Conservation (phyloP, 2,888 invertebrate species). For the Spodoptera littoralis region DNA sequence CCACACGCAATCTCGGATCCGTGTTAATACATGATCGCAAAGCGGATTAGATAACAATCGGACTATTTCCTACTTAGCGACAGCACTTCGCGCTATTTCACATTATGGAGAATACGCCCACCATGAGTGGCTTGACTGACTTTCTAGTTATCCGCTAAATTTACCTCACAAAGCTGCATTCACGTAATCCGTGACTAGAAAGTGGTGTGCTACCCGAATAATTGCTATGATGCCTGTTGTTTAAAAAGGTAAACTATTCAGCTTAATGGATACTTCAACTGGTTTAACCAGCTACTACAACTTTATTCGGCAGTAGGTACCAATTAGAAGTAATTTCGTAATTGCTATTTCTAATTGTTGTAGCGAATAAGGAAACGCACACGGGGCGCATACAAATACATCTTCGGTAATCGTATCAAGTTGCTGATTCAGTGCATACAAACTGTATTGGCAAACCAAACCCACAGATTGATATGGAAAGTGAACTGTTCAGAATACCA, state of each 20-base stretch:
- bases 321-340: conserved; percentile 32
- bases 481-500: conserved; percentile 36
- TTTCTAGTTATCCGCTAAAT: conserved; percentile 75
- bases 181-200: conserved; percentile 80
- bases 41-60: conserved; percentile 72
- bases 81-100: conserved; percentile 72
- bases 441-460: conserved; percentile 35
- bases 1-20: conserved; percentile 61
- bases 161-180: conserved; percentile 71
- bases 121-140: conserved; percentile 62
- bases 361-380: conserved; percentile 29
- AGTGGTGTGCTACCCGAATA: conserved; percentile 72
- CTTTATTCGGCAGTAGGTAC: conserved; percentile 18
- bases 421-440: conserved; percentile 38
- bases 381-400: conserved; percentile 20
- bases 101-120: conserved; percentile 66
- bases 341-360: conserved; percentile 30
- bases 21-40: conserved; percentile 68
- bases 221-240: conserved; percentile 65
- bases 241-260: conserved; percentile 53
- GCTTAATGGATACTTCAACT: conserved; percentile 50
- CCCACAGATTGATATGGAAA: conserved; percentile 35
- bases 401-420: conserved; percentile 27
- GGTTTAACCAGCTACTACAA: conserved; percentile 24
- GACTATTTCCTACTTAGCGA: conserved; percentile 59